Evolutionary conservation across 2,797 vertebrate genomes (phyloP), one percentile per base, ranked within the genome.

Genomic region (Phoeniculus purpureus): DNA sequence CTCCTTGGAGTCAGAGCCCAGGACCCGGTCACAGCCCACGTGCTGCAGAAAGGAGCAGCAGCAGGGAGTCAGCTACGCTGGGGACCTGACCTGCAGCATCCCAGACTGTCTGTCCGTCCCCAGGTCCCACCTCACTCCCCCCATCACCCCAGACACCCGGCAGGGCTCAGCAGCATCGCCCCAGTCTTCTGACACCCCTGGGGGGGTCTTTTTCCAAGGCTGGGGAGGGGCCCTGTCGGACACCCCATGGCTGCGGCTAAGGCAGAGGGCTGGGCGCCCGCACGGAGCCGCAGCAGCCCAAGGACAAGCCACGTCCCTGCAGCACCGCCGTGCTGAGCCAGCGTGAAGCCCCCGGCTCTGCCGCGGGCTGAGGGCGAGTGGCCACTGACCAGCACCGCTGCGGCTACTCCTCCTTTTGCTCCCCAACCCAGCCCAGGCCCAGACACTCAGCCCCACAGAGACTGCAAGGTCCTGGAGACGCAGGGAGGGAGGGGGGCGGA

Each of bases 1-100:
- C 91, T 99, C 99, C 15, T 98, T 98, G 7, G 98, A 96, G 48
- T 99, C 99, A 0, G 99, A 99, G 95, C 98, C 98, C 59, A 99
- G 98, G 87, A 99, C 97, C 20, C 98, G 98, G 96, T 99, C 99
- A 2, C 99, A 99, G 92, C 99, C 99, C 61, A 99, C 99, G 1
- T 99, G 99, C 99, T 99, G 96, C 3, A 6, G 85, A 48, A 32
- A 68, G 64, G 31, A 81, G 73, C 40, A 23, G 73, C 40, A 23
- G 67, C 27, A 54, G 26, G 40, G 20, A 47, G 25, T 94, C 45
- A 87, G 18, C 27, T 11, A 1, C 27, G 19, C 66, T 11, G 32
- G 62, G 26, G 10, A 8, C 12, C 51, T 29, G 8, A 34, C 54
- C 43, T 23, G 51, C n/a, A 67, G 50, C 26, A 47, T 3, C 37